Evolutionary conservation across 2,113 vertebrate species (phyloP).

Genomic region (Ictidomys tridecemlineatus): DNA sequence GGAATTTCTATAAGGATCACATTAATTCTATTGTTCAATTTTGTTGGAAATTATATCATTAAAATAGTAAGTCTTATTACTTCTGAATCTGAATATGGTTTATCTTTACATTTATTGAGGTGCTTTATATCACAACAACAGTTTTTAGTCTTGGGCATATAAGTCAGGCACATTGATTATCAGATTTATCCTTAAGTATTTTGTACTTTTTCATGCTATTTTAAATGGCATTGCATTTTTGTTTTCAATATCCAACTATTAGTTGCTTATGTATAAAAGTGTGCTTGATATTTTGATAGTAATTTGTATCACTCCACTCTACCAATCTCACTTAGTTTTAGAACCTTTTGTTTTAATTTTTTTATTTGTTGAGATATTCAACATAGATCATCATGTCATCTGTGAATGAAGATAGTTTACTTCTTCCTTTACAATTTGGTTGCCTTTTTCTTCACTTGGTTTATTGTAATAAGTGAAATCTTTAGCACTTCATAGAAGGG

Average conservation of each 20-base stretch:
- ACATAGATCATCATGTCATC: background rate
- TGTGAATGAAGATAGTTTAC: background rate
- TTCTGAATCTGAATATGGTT: too few relatives aligned
- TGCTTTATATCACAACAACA: background rate
- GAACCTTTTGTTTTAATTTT: background rate
- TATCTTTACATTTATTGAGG: background rate
- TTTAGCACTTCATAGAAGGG: background rate
- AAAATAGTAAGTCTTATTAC: background rate
- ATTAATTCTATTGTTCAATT: background rate
- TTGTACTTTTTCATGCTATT: background rate
- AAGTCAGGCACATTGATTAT: too few relatives aligned
- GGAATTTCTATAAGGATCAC: background rate
- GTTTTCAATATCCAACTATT: background rate
- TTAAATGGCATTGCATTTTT: background rate
- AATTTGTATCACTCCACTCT: background rate
- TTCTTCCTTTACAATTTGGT: background rate
- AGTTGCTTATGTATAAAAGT: background rate
- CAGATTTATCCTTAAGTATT: background rate
- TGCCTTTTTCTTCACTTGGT: background rate
- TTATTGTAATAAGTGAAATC: background rate
- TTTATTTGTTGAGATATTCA: background rate
- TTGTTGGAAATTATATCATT: background rate
- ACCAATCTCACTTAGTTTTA: background rate
- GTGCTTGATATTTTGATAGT: background rate
- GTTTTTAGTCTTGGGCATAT: background rate